Percentiles rank a stretch among this genome's conserved stretches.
Evolutionary conservation across 2,797 vertebrate species (phyloP).

Genomic region (Hoplostethus mediterraneus): DNA sequence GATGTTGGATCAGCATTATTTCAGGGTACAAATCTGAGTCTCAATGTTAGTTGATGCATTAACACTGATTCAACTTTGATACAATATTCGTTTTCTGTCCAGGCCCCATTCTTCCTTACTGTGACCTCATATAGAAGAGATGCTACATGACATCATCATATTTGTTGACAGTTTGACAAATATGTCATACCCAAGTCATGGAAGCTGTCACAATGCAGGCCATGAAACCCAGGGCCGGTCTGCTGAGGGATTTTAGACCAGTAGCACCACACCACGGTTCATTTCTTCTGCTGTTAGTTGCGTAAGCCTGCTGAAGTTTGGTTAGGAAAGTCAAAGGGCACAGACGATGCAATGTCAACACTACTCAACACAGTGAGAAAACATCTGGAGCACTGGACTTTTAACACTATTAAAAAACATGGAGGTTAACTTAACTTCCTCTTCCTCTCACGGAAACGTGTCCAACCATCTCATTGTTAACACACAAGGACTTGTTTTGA

Average conservation of each 20-base stretch:
- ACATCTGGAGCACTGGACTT: neutral
- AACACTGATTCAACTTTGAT: too few species aligned
- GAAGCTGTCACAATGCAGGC: slow-evolving; percentile 19
- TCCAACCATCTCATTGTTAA: too few species aligned
- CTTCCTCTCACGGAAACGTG: too few species aligned
- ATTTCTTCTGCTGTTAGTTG: slow-evolving; percentile 15
- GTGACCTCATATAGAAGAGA: neutral
- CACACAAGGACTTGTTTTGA: too few species aligned
- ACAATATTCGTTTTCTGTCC: too few species aligned
- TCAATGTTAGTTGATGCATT: too few species aligned
- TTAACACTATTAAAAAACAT: neutral
- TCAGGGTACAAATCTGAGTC: too few species aligned
- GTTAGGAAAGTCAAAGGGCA: slow-evolving; percentile 11
- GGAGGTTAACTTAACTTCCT: too few species aligned
- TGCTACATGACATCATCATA: slow-evolving; percentile 8
- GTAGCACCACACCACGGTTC: slow-evolving; percentile 13
- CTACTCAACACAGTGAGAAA: neutral
- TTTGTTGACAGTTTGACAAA: slow-evolving; percentile 20
- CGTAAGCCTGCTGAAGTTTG: slow-evolving; percentile 15
- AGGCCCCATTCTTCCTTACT: neutral
- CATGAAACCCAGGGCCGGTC: neutral
- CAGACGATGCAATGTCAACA: neutral
- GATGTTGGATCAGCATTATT: too few species aligned
- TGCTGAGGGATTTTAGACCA: slow-evolving; percentile 5
- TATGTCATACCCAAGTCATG: slow-evolving; percentile 1